Evolutionary conservation across 2,888 invertebrate species (phyloP).

Genomic region (Drosophila suboccidentalis): DNA sequence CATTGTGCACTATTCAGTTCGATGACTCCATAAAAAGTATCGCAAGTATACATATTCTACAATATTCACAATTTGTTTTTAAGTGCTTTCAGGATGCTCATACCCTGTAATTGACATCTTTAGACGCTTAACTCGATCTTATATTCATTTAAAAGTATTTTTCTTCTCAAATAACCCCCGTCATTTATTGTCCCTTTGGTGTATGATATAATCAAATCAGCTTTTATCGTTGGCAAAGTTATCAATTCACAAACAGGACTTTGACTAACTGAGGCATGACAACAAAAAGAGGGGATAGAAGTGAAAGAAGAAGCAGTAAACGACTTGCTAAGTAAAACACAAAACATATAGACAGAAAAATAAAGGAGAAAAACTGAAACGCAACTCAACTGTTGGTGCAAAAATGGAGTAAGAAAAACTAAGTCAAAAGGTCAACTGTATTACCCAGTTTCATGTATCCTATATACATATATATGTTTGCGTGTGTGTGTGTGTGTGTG

Average conservation of each 20-base stretch:
- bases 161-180: not conserved
- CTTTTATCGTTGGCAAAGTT: slow-evolving; percentile 17
- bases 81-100: not conserved
- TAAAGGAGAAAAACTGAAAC: not conserved
- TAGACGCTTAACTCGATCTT: not conserved
- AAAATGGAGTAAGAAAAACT: slow-evolving; percentile 52
- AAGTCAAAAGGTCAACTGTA: slow-evolving; percentile 78
- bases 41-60: not conserved
- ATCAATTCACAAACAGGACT: slow-evolving; percentile 12
- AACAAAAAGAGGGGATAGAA: slow-evolving; percentile 4
- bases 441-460: slow-evolving; percentile 50
- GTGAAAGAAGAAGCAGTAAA: slow-evolving; percentile 5
- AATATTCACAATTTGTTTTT: not conserved
- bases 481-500: slow-evolving; percentile 23
- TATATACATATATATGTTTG: not conserved
- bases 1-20: not conserved
- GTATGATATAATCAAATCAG: slow-evolving; percentile 21
- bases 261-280: slow-evolving; percentile 37
- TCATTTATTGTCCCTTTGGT: slow-evolving; percentile 2
- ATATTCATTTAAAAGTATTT: not conserved
- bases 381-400: slow-evolving; percentile 20
- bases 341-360: slow-evolving; percentile 23
- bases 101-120: slow-evolving; percentile 1
- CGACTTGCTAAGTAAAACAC: slow-evolving; percentile 31
- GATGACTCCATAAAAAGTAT: not conserved